These are phyloP conservation scores for Athrips mouffetella DNA, from an alignment of 2,888 invertebrate species.

Conservation along the genomic window DNA sequence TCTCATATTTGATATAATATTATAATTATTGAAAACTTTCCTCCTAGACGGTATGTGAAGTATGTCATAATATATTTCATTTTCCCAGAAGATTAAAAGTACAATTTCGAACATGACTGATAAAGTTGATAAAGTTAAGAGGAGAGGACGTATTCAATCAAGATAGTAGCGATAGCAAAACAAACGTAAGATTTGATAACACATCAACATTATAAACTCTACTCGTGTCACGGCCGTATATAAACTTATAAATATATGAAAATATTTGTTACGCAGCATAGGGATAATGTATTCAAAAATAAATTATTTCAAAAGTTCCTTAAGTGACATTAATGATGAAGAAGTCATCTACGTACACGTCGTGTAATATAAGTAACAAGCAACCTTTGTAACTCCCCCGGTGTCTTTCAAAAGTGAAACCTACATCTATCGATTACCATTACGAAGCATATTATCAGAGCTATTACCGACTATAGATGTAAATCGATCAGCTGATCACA, in stretches of 20 bases:
- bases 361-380: neutral
- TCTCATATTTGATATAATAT: no score
- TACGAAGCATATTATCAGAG: neutral
- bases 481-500: neutral
- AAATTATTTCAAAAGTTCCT: no score
- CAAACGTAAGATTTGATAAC: neutral
- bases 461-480: neutral
- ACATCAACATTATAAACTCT: neutral
- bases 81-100: neutral
- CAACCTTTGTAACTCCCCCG: no score
- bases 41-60: neutral
- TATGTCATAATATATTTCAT: neutral
- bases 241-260: no score
- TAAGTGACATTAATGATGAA: no score
- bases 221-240: neutral
- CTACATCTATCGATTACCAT: neutral
- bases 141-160: neutral
- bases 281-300: no score
- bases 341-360: neutral
- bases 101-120: neutral
- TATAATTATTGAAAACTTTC: no score
- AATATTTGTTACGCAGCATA: no score
- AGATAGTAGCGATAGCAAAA: neutral
- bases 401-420: neutral
- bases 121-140: neutral